Conservation (phyloP, 2,113 vertebrate species). For the Mobula hypostoma region DNA sequence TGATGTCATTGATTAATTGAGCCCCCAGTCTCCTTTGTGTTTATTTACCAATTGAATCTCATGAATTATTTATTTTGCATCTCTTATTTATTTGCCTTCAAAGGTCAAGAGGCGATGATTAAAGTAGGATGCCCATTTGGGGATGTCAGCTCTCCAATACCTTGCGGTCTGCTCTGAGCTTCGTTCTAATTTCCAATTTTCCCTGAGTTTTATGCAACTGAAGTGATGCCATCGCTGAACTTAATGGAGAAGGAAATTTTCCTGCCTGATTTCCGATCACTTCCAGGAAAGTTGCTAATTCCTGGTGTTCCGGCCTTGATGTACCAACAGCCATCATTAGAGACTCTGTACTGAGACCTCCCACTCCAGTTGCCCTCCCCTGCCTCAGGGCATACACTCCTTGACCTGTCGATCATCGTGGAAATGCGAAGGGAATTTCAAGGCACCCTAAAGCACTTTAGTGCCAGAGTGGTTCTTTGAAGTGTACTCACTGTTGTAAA, state of each 20-base stretch:
- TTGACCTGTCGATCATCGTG: background rate
- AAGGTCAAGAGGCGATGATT: conserved; percentile 1
- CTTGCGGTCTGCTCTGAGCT: background rate
- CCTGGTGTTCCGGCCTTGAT: background rate
- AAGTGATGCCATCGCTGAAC: background rate
- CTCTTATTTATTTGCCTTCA: background rate
- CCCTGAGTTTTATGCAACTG: background rate
- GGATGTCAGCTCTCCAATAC: background rate
- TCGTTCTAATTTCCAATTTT: background rate
- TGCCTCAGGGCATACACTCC: background rate
- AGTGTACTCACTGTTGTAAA: background rate
- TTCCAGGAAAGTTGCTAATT: background rate
- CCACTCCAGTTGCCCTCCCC: background rate
- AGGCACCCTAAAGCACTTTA: background rate
- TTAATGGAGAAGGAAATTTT: background rate
- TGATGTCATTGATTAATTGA: conserved; percentile 32
- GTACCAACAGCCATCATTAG: background rate
- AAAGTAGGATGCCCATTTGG: background rate
- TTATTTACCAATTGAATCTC: conserved; percentile 32
- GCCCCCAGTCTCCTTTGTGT: background rate
- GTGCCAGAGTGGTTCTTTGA: background rate
- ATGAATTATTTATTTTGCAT: conserved; percentile 31
- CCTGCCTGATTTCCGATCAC: background rate
- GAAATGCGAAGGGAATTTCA: background rate
- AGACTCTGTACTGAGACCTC: background rate